A percentile compares a stretch with the other conserved stretches of the same genome.
Conservation (phyloP, 1,140 invertebrate species). For the Brachionus plicatilis region DNA sequence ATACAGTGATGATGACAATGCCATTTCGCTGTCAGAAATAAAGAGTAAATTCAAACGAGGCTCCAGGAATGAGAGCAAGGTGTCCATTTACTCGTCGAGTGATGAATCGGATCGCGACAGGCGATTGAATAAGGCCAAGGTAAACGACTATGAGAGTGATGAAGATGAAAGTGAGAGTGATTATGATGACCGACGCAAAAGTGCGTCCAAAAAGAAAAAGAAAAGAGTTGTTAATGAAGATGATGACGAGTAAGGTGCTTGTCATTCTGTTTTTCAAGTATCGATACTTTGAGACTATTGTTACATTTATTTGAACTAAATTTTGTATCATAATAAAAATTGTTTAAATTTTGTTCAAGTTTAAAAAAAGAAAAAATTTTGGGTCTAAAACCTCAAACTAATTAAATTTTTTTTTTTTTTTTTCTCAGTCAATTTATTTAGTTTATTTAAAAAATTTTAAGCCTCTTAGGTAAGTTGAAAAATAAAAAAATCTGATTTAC, state of each 20-base stretch:
- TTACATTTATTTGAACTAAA: neutral
- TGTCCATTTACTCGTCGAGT: neutral
- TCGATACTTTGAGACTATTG: neutral
- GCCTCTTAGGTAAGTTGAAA: too few species aligned
- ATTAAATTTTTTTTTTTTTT: too few species aligned
- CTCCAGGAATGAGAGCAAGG: slow-evolving; percentile 6
- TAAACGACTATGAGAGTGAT: slow-evolving; percentile 29
- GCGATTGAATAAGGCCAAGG: slow-evolving; percentile 13
- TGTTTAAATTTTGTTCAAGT: neutral
- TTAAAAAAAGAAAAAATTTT: neutral
- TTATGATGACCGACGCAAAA: slow-evolving; percentile 6
- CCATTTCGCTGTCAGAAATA: slow-evolving; percentile 13
- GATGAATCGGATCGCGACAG: slow-evolving; percentile 19
- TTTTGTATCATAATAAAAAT: neutral
- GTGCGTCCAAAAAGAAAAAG: slow-evolving; percentile 23
- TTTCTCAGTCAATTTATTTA: too few species aligned
- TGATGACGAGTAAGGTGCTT: neutral
- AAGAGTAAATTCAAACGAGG: slow-evolving; percentile 34
- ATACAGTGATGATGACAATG: slow-evolving; percentile 36
- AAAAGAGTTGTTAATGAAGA: slow-evolving; percentile 33
- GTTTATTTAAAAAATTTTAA: too few species aligned
- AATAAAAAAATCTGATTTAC: too few species aligned
- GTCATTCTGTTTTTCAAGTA: neutral
- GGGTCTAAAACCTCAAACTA: neutral
- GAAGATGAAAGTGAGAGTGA: neutral